Percentiles rank a stretch among this genome's conserved stretches.
phyloP scores from a whole-genome alignment of 2,888 invertebrate genomes.

The Conchocele bisecta region DNA sequence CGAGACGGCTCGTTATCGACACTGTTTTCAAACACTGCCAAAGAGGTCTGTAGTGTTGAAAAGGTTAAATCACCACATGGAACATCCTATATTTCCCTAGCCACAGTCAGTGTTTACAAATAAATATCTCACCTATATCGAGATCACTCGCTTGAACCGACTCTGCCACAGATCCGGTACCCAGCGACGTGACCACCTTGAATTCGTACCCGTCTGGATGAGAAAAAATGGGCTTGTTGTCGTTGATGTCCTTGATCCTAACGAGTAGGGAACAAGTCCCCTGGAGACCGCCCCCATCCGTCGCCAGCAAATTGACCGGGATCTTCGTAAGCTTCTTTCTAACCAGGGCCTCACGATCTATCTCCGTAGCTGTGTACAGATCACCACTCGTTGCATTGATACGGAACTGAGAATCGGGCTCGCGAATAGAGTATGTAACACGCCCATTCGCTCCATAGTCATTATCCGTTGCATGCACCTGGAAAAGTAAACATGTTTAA shows the following conservation, averaged over 20 bases:
- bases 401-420: constrained; percentile 87
- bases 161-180: constrained; percentile 30
- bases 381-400: constrained; percentile 97
- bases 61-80: too few species aligned
- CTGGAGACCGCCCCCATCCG: constrained; percentile 98
- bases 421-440: constrained; percentile 92
- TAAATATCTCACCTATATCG: constrained; percentile 97
- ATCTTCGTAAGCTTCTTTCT: constrained; percentile 52
- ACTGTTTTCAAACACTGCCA: too few species aligned
- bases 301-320: constrained; percentile 93
- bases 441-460: constrained; percentile 92
- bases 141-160: constrained; percentile 97
- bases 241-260: constrained; percentile 68
- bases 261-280: constrained; percentile 95
- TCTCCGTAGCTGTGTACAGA: constrained; percentile 87
- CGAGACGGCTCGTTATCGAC: too few species aligned
- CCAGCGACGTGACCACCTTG: constrained; percentile 23
- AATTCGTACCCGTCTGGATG: constrained; percentile 24
- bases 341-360: constrained; percentile 90
- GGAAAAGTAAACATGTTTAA: constrained; percentile 63
- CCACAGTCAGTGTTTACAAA: too few species aligned
- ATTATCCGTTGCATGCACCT: constrained; percentile 95
- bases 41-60: too few species aligned
- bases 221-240: constrained; percentile 69
- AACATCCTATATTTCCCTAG: too few species aligned